Conservation (phyloP, 2,797 vertebrate species). For the Hipposideros larvatus region DNA sequence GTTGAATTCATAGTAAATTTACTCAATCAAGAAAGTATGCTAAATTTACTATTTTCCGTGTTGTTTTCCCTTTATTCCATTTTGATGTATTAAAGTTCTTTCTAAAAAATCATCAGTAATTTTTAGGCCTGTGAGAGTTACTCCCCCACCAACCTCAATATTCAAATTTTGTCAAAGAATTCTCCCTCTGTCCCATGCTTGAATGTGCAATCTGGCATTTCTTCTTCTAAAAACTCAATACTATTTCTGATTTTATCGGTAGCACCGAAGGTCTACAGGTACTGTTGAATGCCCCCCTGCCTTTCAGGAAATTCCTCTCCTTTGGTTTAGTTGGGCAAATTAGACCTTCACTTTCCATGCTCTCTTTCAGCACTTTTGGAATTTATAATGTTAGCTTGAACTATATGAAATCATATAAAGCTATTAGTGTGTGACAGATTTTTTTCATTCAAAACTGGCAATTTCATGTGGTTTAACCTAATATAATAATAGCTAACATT, state of each 20-base stretch:
- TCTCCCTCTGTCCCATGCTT: background rate
- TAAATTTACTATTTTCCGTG: slow-evolving; percentile 10
- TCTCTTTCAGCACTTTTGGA: background rate
- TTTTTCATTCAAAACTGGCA: background rate
- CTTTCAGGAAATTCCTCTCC: background rate
- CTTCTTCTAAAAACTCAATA: background rate
- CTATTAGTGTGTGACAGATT: background rate
- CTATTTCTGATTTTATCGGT: background rate
- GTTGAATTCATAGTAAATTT: background rate
- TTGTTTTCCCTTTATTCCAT: background rate
- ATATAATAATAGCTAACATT: slow-evolving; percentile 1
- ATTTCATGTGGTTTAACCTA: background rate
- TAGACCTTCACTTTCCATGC: background rate
- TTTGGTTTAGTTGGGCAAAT: background rate
- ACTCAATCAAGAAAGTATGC: background rate
- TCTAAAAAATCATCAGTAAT: background rate
- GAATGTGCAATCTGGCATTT: background rate
- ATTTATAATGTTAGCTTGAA: background rate
- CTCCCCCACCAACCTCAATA: background rate
- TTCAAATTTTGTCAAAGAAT: slow-evolving; percentile 1
- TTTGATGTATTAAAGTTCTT: background rate
- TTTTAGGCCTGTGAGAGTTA: background rate
- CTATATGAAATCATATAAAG: background rate
- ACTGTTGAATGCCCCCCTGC: background rate
- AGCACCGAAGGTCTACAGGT: background rate